Evolutionary conservation across 2,113 vertebrate genomes (phyloP).

Genomic region (Caranx ignobilis): DNA sequence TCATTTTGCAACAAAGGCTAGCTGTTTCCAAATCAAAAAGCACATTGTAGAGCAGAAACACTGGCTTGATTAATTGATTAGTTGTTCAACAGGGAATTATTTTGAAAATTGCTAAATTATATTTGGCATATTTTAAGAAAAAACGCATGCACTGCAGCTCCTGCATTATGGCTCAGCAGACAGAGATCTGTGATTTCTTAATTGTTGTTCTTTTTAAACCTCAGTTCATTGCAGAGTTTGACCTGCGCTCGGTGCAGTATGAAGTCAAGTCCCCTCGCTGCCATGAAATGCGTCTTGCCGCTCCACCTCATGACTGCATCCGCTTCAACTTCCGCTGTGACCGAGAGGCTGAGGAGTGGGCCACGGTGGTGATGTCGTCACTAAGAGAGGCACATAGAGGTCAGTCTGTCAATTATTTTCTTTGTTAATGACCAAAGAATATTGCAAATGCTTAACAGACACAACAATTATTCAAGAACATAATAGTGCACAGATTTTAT

Average conservation of each 20-base stretch:
- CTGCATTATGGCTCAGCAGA: background rate
- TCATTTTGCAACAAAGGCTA: background rate
- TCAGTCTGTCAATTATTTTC: conserved; percentile 42
- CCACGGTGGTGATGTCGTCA: conserved; percentile 88
- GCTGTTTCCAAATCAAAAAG: background rate
- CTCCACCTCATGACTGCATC: conserved; percentile 80
- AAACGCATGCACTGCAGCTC: background rate
- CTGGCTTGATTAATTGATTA: too few relatives aligned
- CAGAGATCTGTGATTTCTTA: background rate
- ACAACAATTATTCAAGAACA: background rate
- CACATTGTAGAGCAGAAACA: background rate
- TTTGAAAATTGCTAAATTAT: too few relatives aligned
- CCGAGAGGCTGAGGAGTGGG: conserved; percentile 89
- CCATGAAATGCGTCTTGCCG: conserved; percentile 83
- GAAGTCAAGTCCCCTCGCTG: conserved; percentile 81
- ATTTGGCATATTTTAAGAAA: too few relatives aligned
- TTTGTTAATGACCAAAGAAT: background rate
- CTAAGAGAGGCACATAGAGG: conserved; percentile 88
- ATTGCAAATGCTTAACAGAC: background rate
- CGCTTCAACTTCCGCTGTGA: conserved; percentile 87
- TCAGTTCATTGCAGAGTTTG: conserved; percentile 86
- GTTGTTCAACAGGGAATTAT: too few relatives aligned
- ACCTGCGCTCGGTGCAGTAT: conserved; percentile 85
- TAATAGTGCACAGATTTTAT: background rate
- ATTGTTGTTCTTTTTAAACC: background rate